Evolutionary conservation across 2,888 invertebrate species (phyloP).

Genomic region (Drosophila nigricruria): DNA sequence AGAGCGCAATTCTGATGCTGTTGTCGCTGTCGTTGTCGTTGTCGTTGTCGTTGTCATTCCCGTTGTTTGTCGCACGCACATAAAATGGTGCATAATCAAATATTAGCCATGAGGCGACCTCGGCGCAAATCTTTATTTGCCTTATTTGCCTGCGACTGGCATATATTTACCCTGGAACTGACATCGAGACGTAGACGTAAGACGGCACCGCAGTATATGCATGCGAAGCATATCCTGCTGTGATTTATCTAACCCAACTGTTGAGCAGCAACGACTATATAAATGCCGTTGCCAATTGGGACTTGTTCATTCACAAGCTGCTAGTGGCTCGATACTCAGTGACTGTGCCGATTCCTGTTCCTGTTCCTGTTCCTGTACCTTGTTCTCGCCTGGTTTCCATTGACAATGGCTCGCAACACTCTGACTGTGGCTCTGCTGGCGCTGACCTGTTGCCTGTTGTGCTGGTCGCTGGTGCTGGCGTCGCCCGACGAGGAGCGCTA

Average conservation of each 20-base stretch:
- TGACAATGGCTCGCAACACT: slow-evolving; percentile 50
- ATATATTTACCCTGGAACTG: slow-evolving; percentile 76
- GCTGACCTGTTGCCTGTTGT: slow-evolving; percentile 34
- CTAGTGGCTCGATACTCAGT: slow-evolving; percentile 28
- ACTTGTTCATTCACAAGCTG: slow-evolving; percentile 47
- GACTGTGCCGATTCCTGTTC: slow-evolving; percentile 6
- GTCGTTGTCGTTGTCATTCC: slow-evolving; percentile 1
- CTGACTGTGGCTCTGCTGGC: slow-evolving; percentile 43
- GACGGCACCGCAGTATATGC: slow-evolving; percentile 39
- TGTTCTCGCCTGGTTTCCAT: neutral
- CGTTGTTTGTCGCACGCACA: slow-evolving; percentile 44
- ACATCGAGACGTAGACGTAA: slow-evolving; percentile 54
- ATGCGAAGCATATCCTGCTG: slow-evolving; percentile 65
- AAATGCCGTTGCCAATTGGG: slow-evolving; percentile 36
- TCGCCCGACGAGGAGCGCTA: slow-evolving; percentile 83
- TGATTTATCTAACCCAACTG: slow-evolving; percentile 61
- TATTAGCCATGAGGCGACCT: slow-evolving; percentile 58
- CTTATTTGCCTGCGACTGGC: slow-evolving; percentile 77
- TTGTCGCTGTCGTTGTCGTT: slow-evolving; percentile 15
- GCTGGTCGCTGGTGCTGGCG: slow-evolving; percentile 61
- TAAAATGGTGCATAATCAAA: slow-evolving; percentile 79
- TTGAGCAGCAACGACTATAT: slow-evolving; percentile 61
- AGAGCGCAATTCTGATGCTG: slow-evolving; percentile 12
- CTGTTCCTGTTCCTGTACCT: slow-evolving; percentile 11
- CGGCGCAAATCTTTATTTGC: slow-evolving; percentile 21